Percentiles rank a stretch among this genome's conserved stretches.
Conservation (phyloP, 2,797 vertebrate genomes). For the Sciaenops ocellatus region DNA sequence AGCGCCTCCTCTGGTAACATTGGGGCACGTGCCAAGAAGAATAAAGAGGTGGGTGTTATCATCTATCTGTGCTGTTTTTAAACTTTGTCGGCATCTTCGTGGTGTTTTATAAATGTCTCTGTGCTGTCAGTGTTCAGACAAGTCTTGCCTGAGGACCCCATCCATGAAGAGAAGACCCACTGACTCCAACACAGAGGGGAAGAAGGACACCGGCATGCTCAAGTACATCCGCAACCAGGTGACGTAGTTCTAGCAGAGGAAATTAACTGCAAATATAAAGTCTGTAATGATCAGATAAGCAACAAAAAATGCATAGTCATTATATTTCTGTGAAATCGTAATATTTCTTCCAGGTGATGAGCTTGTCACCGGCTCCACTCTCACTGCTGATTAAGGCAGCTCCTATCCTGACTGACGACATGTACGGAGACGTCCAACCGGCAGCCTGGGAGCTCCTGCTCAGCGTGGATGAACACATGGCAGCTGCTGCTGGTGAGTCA, state of each 20-base stretch:
- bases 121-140: slow-evolving; percentile 92
- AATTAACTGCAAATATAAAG: background rate
- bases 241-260: background rate
- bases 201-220: slow-evolving; percentile 98
- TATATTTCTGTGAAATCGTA: background rate
- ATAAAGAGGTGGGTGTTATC: slow-evolving; percentile 88
- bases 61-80: fast-evolving
- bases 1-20: slow-evolving; percentile 71
- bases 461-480: slow-evolving; percentile 98
- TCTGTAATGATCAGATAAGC: no score
- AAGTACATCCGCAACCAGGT: slow-evolving; percentile 99
- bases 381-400: slow-evolving; percentile 98
- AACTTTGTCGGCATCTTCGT: background rate
- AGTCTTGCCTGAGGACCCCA: slow-evolving; percentile 96
- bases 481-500: slow-evolving; percentile 93
- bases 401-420: slow-evolving; percentile 96
- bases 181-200: slow-evolving; percentile 93
- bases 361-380: slow-evolving; percentile 94
- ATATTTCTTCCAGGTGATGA: slow-evolving; percentile 91
- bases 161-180: slow-evolving; percentile 95
- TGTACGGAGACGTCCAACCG: slow-evolving; percentile 98
- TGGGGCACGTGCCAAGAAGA: slow-evolving; percentile 91
- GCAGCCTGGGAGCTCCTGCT: slow-evolving; percentile 98
- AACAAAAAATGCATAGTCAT: background rate
- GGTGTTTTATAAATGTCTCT: background rate